Conservation (phyloP, 2,797 vertebrate genomes). For the Vespertilio murinus region DNA sequence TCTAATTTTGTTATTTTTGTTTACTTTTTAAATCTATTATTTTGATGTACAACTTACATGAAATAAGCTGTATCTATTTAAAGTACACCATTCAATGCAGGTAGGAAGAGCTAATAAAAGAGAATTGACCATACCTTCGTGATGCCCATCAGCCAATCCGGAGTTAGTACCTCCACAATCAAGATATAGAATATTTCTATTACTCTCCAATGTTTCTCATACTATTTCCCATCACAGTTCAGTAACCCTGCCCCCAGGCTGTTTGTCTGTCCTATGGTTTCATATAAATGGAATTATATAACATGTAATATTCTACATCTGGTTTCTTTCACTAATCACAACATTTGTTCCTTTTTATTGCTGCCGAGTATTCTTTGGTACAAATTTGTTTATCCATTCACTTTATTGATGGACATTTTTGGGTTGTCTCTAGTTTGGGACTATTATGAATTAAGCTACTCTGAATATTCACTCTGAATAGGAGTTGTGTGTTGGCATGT, state of each 20-base stretch:
- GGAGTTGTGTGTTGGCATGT: background rate
- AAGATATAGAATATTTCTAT: background rate
- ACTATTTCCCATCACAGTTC: background rate
- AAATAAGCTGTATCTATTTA: slow-evolving; percentile 13
- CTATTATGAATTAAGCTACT: no score
- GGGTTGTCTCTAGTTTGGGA: background rate
- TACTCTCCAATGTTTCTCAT: background rate
- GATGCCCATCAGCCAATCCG: no score
- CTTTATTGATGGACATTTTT: background rate
- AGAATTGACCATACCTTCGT: no score
- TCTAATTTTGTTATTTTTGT: background rate
- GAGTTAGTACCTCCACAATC: background rate
- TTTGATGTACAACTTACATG: background rate
- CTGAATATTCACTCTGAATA: background rate
- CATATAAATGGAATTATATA: no score
- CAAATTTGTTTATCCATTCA: background rate
- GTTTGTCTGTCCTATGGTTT: background rate
- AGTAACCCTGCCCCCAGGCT: background rate
- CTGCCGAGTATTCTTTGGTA: background rate
- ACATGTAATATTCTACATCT: background rate
- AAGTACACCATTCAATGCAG: background rate
- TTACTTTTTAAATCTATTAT: slow-evolving; percentile 6
- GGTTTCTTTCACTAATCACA: background rate
- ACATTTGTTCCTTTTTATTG: background rate
- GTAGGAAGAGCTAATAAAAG: background rate